These are phyloP conservation scores for Lutjanus campechanus DNA, from an alignment of 2,797 vertebrate genomes.

Conservation along the genomic window DNA sequence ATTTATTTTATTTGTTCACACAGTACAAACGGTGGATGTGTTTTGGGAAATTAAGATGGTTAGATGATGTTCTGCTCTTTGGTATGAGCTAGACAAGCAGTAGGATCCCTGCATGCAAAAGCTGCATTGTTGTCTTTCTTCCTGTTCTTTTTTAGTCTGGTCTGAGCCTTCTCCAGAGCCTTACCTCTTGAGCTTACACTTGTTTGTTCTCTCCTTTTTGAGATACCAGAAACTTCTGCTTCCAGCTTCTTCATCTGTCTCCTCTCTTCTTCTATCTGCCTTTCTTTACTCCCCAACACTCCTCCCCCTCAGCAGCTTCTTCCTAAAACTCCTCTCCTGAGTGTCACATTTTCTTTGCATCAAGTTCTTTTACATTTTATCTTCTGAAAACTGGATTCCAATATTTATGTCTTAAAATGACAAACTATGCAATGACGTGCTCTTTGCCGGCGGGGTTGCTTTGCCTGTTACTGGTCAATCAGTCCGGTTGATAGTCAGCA, in stretches of 20 bases:
- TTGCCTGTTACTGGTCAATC: background rate
- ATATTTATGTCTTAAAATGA: background rate
- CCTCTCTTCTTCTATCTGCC: background rate
- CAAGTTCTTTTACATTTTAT: background rate
- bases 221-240: background rate
- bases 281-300: background rate
- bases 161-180: background rate
- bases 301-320: background rate
- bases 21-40: background rate
- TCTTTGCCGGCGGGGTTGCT: background rate
- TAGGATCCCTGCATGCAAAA: background rate
- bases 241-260: slow-evolving; percentile 6
- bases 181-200: slow-evolving; percentile 1
- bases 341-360: background rate
- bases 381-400: background rate
- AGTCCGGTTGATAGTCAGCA: background rate
- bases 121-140: background rate
- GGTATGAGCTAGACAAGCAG: background rate
- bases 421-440: background rate
- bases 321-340: background rate
- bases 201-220: background rate
- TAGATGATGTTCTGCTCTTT: background rate
- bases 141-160: background rate
- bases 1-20: slow-evolving; percentile 1
- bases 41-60: slow-evolving; percentile 17